Evolutionary conservation across 1,140 invertebrate species (phyloP).

Genomic region (Drosophila ogumai): DNA sequence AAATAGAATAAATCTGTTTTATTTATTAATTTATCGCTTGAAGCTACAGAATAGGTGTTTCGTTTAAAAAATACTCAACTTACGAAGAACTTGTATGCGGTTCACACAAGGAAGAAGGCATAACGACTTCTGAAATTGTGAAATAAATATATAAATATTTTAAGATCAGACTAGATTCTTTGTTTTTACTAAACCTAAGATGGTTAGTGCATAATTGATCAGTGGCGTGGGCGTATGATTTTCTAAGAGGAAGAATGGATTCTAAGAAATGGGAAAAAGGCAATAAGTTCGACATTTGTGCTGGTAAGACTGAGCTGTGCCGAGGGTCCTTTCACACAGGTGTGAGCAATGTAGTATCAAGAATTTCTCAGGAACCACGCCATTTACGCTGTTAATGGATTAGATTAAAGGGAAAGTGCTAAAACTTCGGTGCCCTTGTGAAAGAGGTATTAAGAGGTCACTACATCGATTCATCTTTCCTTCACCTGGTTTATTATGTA

Average conservation of each 20-base stretch:
- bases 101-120: conserved; percentile 69
- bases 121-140: conserved; percentile 61
- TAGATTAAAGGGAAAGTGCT: background rate
- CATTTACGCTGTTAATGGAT: background rate
- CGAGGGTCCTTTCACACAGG: background rate
- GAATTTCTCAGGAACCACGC: background rate
- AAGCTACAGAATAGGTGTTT: conserved; percentile 3
- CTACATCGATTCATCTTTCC: background rate
- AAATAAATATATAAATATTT: conserved; percentile 21
- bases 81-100: conserved; percentile 49
- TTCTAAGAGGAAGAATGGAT: no score
- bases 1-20: background rate
- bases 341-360: background rate
- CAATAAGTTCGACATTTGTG: background rate
- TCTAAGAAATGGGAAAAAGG: background rate
- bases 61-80: conserved; percentile 34
- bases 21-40: background rate
- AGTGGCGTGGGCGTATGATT: background rate
- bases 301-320: background rate
- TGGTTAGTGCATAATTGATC: background rate
- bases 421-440: background rate
- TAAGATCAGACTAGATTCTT: background rate
- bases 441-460: background rate
- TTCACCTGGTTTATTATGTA: background rate
- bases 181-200: background rate